These are phyloP conservation scores for Phocides pigmalion DNA, from an alignment of 1,140 invertebrate species.

Conservation along the genomic window DNA sequence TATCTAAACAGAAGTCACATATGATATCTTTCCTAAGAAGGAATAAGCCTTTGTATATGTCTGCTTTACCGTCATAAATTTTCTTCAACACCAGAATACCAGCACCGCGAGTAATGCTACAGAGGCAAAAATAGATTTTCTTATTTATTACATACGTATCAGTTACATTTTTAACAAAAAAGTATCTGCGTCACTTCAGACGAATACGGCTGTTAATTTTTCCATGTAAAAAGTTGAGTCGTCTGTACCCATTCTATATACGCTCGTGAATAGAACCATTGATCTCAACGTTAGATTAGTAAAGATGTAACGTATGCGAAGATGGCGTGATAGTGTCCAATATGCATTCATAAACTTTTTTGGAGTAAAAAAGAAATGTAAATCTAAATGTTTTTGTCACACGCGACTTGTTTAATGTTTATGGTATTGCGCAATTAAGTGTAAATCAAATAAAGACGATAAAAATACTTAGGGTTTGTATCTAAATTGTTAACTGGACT, in stretches of 20 bases:
- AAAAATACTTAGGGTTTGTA: background rate
- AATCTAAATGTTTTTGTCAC: conserved; percentile 5
- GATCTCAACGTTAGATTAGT: conserved; percentile 7
- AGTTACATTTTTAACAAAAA: no score
- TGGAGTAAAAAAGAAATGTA: background rate
- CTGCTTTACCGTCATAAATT: no score
- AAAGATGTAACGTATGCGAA: conserved; percentile 18
- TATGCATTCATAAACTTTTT: conserved; percentile 13
- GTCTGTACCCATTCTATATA: background rate
- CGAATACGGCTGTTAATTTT: background rate
- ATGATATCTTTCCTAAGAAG: no score
- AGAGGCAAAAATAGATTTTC: no score
- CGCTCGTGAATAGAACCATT: conserved; percentile 4
- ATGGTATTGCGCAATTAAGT: background rate
- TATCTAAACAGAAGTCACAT: no score
- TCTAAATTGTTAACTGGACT: no score
- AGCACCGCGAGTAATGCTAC: no score
- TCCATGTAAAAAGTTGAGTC: background rate
- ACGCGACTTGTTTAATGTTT: background rate
- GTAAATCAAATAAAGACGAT: background rate
- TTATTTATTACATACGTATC: no score
- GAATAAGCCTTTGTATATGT: no score
- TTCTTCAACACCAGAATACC: no score
- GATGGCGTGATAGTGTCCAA: conserved; percentile 23
- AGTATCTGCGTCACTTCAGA: background rate